Base-by-base conservation (phyloP, 2,113 vertebrate species). In the Corvus cornix region DNA sequence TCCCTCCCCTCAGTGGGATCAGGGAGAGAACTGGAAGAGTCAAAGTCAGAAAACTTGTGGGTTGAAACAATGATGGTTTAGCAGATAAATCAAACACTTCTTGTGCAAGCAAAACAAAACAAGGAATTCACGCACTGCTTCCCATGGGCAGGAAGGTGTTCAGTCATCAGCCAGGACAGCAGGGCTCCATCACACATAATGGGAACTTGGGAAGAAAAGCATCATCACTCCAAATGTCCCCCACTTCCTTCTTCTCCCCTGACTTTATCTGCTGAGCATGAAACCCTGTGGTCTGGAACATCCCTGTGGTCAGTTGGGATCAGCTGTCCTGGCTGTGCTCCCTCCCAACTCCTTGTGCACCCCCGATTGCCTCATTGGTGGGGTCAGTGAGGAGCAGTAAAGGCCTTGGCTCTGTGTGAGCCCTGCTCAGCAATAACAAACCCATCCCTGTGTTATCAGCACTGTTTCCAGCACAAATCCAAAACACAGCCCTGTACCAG, bases 361-460 rank as follows among this genome's bases (percentile, higher is more conserved):
- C 35, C 1, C 30, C 41, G 69, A 17, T 6, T 19, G 10, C 18
- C 8, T 20, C 1, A 0, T 31, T 77, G 35, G 10, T 77, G 22
- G 26, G 13, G 10, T 43, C 12, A 8, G 10, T 23, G 43, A 77
- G 56, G 19, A 49, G 18, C 27, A 56, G 44, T 16, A 60, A 53
- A 53, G 18, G 7, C 27, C 51, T 37, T 3, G 2, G 27, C 56
- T 37, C 43, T 37, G 26, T 7, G 31, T 28, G 16, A 51, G 51
- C 23, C 2, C 56, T 70, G 44, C 64, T 58, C 31, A 56, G 43
- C 51, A 37, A 3, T 21, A 51, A 8, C 1, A 1, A 69, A 52
- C 33, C 9, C 35, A 27, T 37, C 49, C 22, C 6, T 22, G 17
- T 63, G 24, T 43, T 56, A 35, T 23, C 24, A 35, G 2, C 33